Evolutionary conservation across 2,113 vertebrate species (phyloP).

Genomic region (Anthoscopus minutus): DNA sequence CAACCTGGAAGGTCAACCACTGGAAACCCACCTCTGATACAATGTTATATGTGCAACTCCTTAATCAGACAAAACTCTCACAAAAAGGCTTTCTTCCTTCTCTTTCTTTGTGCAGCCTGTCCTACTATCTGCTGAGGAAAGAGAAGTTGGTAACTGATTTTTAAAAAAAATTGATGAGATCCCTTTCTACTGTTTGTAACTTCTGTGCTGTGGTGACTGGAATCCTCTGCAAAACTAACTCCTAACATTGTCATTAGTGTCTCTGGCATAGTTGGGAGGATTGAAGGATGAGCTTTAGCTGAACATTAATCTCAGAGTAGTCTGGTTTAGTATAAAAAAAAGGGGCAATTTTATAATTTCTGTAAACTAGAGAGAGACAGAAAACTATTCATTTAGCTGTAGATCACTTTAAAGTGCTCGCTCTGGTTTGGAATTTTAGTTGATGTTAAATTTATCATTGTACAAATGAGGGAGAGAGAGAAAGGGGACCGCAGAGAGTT

Average conservation of each 20-base stretch:
- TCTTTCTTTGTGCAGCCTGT: neutral
- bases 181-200: neutral
- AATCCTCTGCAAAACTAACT: neutral
- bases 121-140: neutral
- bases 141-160: neutral
- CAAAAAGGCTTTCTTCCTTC: neutral
- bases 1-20: neutral
- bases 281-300: conserved; percentile 4
- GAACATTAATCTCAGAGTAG: conserved; percentile 25
- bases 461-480: conserved; percentile 17
- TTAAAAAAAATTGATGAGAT: neutral
- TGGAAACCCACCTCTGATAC: neutral
- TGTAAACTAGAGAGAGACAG: conserved; percentile 17
- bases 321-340: neutral
- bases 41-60: neutral
- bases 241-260: neutral
- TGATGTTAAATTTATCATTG: conserved; percentile 44
- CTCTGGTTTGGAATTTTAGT: conserved; percentile 48
- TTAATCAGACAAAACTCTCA: neutral
- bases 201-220: neutral
- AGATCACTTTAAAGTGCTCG: conserved; percentile 56
- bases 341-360: conserved; percentile 31
- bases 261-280: neutral
- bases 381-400: conserved; percentile 21
- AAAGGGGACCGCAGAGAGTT: neutral